Evolutionary conservation across 1,140 invertebrate species (phyloP).

Genomic region (Drosophila aff.): DNA sequence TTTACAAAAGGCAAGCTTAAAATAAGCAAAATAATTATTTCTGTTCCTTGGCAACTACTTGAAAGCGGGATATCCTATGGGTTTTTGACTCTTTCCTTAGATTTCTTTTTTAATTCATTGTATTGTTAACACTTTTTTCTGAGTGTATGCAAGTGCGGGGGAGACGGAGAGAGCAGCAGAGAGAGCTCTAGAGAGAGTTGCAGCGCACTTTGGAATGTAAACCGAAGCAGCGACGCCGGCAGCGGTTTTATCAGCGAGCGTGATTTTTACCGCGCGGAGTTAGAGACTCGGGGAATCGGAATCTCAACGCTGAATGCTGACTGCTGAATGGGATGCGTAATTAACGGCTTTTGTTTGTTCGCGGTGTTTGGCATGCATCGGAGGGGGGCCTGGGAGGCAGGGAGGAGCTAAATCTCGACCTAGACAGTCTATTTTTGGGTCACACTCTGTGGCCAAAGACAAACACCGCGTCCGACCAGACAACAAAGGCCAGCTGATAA

Average conservation of each 20-base stretch:
- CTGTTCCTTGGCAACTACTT: too few relatives aligned
- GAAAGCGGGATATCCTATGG: background rate
- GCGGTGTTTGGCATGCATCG: slow-evolving; percentile 14
- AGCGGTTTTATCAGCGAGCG: slow-evolving; percentile 64
- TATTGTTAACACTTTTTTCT: background rate
- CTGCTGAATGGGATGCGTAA: slow-evolving; percentile 77
- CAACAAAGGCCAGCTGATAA: slow-evolving; percentile 41
- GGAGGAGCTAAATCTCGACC: slow-evolving; percentile 16
- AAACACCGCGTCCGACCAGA: slow-evolving; percentile 15
- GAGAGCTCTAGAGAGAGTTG: slow-evolving; percentile 3
- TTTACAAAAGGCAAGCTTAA: background rate
- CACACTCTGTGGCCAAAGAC: slow-evolving; percentile 41
- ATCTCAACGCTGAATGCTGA: background rate
- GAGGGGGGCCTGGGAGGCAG: background rate
- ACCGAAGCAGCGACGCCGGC: slow-evolving; percentile 48
- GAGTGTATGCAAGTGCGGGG: background rate
- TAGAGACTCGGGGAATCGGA: slow-evolving; percentile 8
- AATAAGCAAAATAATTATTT: background rate
- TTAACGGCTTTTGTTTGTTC: slow-evolving; percentile 32
- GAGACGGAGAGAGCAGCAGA: background rate
- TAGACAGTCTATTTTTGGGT: slow-evolving; percentile 67
- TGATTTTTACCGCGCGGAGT: slow-evolving; percentile 47
- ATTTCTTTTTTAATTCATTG: background rate
- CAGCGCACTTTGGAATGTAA: slow-evolving; percentile 77
- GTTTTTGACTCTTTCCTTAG: too few relatives aligned